Evolutionary conservation across 1,140 invertebrate species (phyloP), one percentile per base, ranked within the genome.

Genomic region (Tetramorium alpestre): DNA sequence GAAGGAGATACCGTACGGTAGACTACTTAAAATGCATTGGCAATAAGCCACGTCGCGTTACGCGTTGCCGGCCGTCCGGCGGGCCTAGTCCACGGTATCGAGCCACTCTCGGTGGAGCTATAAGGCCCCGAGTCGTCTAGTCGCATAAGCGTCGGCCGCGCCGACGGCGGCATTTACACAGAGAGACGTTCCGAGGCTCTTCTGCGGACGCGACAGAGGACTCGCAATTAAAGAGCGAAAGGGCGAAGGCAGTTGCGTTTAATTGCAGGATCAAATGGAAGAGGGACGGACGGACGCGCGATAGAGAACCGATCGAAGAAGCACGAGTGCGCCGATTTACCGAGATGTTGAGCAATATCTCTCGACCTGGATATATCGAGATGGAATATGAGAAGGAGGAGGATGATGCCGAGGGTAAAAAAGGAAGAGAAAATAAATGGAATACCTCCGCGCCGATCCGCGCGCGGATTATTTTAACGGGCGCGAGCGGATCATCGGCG

Each of bases 21-120:
- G 93, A 93, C 94, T 95, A 93, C 92, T 94, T 94, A 94, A 94
- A 94, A 94, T 94, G 92, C 94, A 94, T 94, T 94, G 94, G 94
- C 94, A 94, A 94, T 94, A 94, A 94, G 91, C 92, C 90, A 93
- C 91, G 93, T 93, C 93, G 92, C 92, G 93, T 94, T 93, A 94
- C 94, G 92, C 92, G 90, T 90, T 82, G 89, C 69, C 87, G 85
- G 86, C 88, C 88, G 91, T 90, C 88, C 87, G 90, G 51, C 86
- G 54, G 51, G 85, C 8, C 92, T 92, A 88, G 89, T 92, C 93
- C 92, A 73, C 90, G 90, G 89, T 54, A 88, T 73, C 44, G 70
- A 90, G 89, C 87, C 89, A 86, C 90, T 88, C 89, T 76, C 64
- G 77, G 77, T 13, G 33, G 77, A 90, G 88, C 89, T 85, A 90